Base-by-base conservation (phyloP, 2,888 invertebrate genomes). In the Coelogynopora nodosa region DNA sequence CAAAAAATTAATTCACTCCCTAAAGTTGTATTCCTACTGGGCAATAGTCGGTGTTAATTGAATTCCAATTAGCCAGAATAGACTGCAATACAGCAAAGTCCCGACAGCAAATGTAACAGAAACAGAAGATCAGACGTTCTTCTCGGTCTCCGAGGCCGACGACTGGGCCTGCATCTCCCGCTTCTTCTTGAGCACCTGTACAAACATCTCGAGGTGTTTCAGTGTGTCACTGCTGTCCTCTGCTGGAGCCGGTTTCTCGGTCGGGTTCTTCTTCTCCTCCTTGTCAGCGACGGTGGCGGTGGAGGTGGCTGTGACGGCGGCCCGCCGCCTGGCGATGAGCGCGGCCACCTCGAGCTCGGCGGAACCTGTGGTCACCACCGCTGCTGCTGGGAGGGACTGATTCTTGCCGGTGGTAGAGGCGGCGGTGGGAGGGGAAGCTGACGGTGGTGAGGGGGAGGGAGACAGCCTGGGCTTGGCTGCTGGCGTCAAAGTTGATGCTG, bases 121-220 rank as follows among this genome's bases (percentile, higher is more conserved):
- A n/a, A n/a, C n/a, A n/a, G n/a, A n/a, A n/a, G n/a, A n/a, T n/a
- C n/a, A n/a, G n/a, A n/a, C n/a, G n/a, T n/a, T n/a, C n/a, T n/a
- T n/a, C n/a, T n/a, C n/a, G n/a, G n/a, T n/a, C n/a, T n/a, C n/a
- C n/a, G n/a, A n/a, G n/a, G n/a, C n/a, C n/a, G n/a, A n/a, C n/a
- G n/a, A n/a, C n/a, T n/a, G n/a, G n/a, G n/a, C n/a, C n/a, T n/a
- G n/a, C n/a, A n/a, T n/a, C n/a, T 74, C 74, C 74, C 74, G 74
- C 27, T 74, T 74, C 23, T 74, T 74, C 74, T 74, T 74, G 23
- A 74, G 74, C 2, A 13, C 74, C 23, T 74, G 74, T n/a, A 74
- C 74, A 23, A 74, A 74, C 23, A 74, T 74, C 74, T 74, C 74
- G 23, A 74, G 27, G 74, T 74, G 74, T 23, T 74, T 74, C 23